phyloP scores from a whole-genome alignment of 1,140 invertebrate genomes.

The Akabosia matsudoensis region DNA sequence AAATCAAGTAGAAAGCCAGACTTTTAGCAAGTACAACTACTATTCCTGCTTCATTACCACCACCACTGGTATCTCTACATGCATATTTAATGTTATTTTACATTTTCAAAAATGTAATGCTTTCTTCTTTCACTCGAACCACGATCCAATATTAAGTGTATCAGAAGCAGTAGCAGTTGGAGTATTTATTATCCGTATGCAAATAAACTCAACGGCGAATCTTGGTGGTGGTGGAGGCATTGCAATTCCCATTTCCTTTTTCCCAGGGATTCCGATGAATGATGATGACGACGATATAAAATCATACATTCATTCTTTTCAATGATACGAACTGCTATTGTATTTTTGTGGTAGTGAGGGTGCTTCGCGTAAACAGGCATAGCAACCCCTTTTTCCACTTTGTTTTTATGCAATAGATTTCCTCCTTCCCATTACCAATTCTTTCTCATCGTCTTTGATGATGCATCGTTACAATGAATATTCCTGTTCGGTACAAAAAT shows the following conservation, averaged over 20 bases:
- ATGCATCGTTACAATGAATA: background rate
- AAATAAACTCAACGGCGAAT: background rate
- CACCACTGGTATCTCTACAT: background rate
- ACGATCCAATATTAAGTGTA: too few relatives aligned
- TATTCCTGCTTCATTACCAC: background rate
- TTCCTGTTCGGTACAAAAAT: background rate
- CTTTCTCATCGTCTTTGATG: background rate
- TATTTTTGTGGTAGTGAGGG: slow-evolving; percentile 3
- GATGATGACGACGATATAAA: slow-evolving; percentile 1
- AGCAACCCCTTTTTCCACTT: background rate
- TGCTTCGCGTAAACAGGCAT: background rate
- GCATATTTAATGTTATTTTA: background rate
- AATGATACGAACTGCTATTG: background rate
- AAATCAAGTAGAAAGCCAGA: too few relatives aligned
- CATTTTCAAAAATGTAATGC: background rate
- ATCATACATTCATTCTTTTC: background rate
- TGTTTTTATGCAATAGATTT: background rate
- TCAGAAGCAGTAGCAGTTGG: background rate
- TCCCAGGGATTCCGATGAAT: slow-evolving; percentile 22
- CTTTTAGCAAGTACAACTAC: background rate
- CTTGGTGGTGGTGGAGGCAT: background rate
- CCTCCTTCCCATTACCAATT: background rate
- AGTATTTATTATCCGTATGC: slow-evolving; percentile 21
- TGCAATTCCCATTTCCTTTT: slow-evolving; percentile 21
- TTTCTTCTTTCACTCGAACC: background rate